phyloP scores from a whole-genome alignment of 1,140 invertebrate species.

The Drosophila nasuta region DNA sequence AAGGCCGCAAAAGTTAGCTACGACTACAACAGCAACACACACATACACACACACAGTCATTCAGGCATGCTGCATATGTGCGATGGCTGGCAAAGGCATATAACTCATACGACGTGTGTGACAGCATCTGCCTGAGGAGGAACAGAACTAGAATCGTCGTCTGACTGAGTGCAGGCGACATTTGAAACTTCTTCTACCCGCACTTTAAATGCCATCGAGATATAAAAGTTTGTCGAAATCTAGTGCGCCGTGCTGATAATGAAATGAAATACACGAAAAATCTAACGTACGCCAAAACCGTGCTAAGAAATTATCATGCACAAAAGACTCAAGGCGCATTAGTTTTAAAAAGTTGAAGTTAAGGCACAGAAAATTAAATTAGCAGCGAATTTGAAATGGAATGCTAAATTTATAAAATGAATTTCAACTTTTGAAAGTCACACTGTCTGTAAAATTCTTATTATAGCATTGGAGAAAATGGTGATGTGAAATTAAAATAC shows the following conservation, averaged over 20 bases:
- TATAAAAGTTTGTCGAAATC: conserved; percentile 30
- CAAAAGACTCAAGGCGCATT: neutral
- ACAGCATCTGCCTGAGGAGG: conserved; percentile 41
- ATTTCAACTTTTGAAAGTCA: neutral
- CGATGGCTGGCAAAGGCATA: conserved; percentile 44
- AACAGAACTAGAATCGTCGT: neutral
- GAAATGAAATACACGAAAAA: conserved; percentile 37
- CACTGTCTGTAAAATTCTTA: too few species aligned
- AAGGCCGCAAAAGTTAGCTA: conserved; percentile 60
- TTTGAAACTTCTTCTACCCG: conserved; percentile 14
- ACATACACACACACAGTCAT: neutral
- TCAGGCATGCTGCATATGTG: conserved; percentile 39
- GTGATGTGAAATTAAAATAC: too few species aligned
- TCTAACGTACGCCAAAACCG: conserved; percentile 3
- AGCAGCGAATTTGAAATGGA: neutral
- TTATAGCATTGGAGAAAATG: too few species aligned
- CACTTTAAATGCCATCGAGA: conserved; percentile 34
- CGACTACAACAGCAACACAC: conserved; percentile 9
- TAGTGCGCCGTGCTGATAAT: conserved; percentile 19
- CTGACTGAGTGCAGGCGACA: conserved; percentile 19
- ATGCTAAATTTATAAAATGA: neutral
- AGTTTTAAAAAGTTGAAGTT: neutral
- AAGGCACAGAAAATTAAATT: neutral
- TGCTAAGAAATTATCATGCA: conserved; percentile 17
- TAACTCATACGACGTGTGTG: conserved; percentile 66